These are phyloP conservation scores for Drosophila stalkeri DNA, from an alignment of 2,888 invertebrate genomes.

Conservation along the genomic window DNA sequence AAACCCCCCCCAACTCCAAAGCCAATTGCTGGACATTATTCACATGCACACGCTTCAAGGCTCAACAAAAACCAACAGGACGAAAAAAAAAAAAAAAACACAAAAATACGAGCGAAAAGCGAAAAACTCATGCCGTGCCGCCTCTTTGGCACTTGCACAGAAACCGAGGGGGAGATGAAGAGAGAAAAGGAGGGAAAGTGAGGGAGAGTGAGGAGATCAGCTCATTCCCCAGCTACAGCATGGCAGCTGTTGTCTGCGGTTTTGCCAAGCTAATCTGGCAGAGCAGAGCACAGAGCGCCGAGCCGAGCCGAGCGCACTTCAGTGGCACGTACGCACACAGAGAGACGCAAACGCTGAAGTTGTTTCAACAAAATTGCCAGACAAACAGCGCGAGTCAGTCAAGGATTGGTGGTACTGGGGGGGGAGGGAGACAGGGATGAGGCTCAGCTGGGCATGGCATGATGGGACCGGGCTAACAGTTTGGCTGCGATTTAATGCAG, in stretches of 20 bases:
- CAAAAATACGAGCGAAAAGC: conserved; percentile 9
- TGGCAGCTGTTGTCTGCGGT: conserved; percentile 76
- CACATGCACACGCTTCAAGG: conserved; percentile 71
- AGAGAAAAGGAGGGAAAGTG: neutral
- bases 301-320: conserved; percentile 61
- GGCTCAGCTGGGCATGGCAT: neutral
- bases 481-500: conserved; percentile 78
- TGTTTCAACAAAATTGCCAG: conserved; percentile 81
- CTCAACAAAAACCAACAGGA: conserved; percentile 47
- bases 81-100: conserved; percentile 31
- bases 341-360: conserved; percentile 76
- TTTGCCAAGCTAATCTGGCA: conserved; percentile 76
- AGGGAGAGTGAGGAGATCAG: neutral
- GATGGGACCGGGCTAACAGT: conserved; percentile 59
- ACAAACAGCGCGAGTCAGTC: conserved; percentile 58
- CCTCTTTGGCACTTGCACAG: conserved; percentile 36
- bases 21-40: conserved; percentile 76
- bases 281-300: conserved; percentile 25
- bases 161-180: no score
- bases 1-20: conserved; percentile 31
- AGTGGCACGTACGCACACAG: conserved; percentile 79
- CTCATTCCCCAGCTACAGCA: neutral
- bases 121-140: conserved; percentile 35
- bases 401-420: neutral
- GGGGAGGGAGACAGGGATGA: neutral